Conservation (phyloP, 2,888 invertebrate genomes). For the Bellardia bayeri region DNA sequence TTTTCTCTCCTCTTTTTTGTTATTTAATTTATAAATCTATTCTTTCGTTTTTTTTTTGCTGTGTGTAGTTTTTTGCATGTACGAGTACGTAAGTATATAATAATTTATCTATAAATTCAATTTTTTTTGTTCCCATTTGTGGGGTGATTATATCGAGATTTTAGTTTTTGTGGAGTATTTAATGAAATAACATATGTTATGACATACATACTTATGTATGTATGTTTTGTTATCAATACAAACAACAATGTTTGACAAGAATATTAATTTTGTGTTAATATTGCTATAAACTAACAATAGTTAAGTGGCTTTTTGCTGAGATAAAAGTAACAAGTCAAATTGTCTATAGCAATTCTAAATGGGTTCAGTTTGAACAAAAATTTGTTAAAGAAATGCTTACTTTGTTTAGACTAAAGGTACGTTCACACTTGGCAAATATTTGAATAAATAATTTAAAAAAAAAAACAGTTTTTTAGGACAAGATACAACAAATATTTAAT, state of each 20-base stretch:
- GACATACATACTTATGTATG: background rate
- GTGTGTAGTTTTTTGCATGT: conserved; percentile 32
- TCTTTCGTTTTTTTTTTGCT: background rate
- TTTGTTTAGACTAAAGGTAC: no score
- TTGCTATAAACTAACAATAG: background rate
- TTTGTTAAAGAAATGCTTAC: no score
- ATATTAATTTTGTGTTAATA: background rate
- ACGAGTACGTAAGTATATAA: background rate
- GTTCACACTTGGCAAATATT: no score
- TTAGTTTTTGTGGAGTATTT: background rate
- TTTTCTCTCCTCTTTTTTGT: conserved; percentile 38
- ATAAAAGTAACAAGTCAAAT: background rate
- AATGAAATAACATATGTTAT: background rate
- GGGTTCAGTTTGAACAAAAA: no score
- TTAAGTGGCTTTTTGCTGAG: background rate
- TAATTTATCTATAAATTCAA: background rate
- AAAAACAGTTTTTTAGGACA: no score
- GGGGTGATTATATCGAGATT: background rate
- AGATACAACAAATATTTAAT: no score
- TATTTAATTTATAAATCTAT: conserved; percentile 52
- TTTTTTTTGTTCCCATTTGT: background rate
- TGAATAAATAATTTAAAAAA: no score
- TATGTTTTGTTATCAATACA: conserved; percentile 1
- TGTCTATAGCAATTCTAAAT: no score
- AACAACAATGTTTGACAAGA: background rate